Conservation (phyloP, 1,140 invertebrate genomes). For the Drosophila bipectinata region DNA sequence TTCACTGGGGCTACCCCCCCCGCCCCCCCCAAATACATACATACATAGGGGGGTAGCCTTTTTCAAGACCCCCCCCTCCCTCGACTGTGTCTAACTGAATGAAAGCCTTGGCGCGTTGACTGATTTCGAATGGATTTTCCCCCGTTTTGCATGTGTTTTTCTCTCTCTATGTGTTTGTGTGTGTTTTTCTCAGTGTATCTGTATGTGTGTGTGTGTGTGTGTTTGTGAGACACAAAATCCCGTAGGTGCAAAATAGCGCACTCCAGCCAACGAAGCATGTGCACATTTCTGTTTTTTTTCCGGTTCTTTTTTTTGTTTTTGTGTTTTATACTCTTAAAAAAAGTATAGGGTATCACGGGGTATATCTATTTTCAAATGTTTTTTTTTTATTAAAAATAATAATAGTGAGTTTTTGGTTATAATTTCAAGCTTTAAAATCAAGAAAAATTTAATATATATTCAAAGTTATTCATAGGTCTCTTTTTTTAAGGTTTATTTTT, state of each 20-base stretch:
- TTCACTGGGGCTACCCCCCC: conserved; percentile 32
- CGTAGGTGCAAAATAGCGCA: conserved; percentile 80
- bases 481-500: too few species aligned
- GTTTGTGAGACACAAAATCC: conserved; percentile 54
- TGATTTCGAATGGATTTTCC: conserved; percentile 79
- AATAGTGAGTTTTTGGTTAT: too few species aligned
- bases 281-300: conserved; percentile 57
- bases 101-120: conserved; percentile 78
- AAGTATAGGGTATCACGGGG: conserved; percentile 12
- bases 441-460: too few species aligned
- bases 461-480: too few species aligned
- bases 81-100: conserved; percentile 74
- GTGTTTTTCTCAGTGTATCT: conserved; percentile 10
- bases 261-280: conserved; percentile 75
- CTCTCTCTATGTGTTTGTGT: background rate
- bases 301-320: background rate
- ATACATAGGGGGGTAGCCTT: too few species aligned
- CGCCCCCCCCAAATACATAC: background rate
- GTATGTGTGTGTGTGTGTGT: conserved; percentile 19
- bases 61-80: background rate
- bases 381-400: too few species aligned
- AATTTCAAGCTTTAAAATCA: too few species aligned
- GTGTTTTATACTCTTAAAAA: background rate
- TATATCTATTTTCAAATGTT: background rate
- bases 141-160: conserved; percentile 31